A percentile compares a stretch with the other conserved stretches of the same genome.
Conservation (phyloP, 2,797 vertebrate genomes). For the Halcyon badia region DNA sequence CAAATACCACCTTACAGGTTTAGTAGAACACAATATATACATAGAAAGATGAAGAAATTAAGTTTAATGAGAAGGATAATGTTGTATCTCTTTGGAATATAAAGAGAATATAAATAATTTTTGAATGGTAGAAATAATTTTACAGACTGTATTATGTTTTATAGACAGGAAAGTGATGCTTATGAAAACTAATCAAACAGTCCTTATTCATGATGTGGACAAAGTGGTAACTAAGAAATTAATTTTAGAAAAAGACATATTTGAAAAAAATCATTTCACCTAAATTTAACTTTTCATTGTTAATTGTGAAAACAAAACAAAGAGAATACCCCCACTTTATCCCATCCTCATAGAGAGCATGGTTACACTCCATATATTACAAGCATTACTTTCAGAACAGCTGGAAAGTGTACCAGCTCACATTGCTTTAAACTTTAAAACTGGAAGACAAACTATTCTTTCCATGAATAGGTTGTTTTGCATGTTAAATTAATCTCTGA, state of each 20-base stretch:
- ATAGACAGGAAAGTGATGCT: background rate
- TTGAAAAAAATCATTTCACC: background rate
- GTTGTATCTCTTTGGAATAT: background rate
- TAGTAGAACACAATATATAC: background rate
- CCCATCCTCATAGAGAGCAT: background rate
- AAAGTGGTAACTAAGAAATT: background rate
- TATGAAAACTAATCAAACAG: background rate
- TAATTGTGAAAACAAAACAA: constrained; percentile 18
- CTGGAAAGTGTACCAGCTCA: background rate
- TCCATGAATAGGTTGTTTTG: background rate
- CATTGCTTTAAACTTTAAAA: constrained; percentile 9
- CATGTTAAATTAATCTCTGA: background rate
- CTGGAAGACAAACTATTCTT: background rate
- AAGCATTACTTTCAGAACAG: background rate
- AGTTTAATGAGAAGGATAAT: background rate
- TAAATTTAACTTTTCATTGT: background rate
- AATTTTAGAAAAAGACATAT: background rate
- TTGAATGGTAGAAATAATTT: background rate
- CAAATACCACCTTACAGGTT: background rate
- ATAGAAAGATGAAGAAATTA: background rate
- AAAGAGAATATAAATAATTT: background rate
- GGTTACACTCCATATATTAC: background rate
- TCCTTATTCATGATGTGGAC: background rate
- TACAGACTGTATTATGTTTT: background rate
- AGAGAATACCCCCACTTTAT: background rate